A percentile compares a stretch with the other conserved stretches of the same genome.
Evolutionary conservation across 2,888 invertebrate genomes (phyloP).

Genomic region (Tinea trinotella): DNA sequence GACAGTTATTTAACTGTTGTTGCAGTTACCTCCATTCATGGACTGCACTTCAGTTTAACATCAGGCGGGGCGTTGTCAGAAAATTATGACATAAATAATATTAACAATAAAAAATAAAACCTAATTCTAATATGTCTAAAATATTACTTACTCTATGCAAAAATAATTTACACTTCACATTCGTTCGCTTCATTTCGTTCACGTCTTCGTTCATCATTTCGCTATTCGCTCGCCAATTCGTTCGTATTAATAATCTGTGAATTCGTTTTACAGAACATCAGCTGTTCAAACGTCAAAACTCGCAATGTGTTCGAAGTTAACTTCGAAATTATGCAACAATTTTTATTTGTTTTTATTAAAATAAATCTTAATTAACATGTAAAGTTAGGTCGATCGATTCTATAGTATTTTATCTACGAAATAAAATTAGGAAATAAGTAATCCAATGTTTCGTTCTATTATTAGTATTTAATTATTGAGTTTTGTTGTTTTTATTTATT

Average conservation of each 20-base stretch:
- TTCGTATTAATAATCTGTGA: background rate
- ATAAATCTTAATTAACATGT: conserved; percentile 1
- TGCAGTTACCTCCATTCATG: no score
- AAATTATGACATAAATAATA: no score
- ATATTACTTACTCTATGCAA: no score
- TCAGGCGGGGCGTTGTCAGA: no score
- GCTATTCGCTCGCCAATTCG: no score
- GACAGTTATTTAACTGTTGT: no score
- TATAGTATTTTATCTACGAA: background rate
- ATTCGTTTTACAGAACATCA: background rate
- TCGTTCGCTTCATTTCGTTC: no score
- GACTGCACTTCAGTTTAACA: no score
- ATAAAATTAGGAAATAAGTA: background rate
- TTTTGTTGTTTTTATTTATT: conserved; percentile 12
- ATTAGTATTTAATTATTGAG: conserved; percentile 4
- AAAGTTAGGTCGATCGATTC: background rate
- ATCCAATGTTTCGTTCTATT: background rate
- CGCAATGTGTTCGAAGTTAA: conserved; percentile 16
- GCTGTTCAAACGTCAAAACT: conserved; percentile 12
- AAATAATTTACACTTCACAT: no score
- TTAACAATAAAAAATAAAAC: no score
- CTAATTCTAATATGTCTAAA: no score
- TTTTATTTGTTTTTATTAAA: conserved; percentile 23
- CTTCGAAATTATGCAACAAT: conserved; percentile 30
- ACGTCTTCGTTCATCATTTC: no score